Percentiles rank a stretch among this genome's conserved stretches.
Evolutionary conservation across 2,797 vertebrate genomes (phyloP).

Genomic region (Carcharodon carcharias): DNA sequence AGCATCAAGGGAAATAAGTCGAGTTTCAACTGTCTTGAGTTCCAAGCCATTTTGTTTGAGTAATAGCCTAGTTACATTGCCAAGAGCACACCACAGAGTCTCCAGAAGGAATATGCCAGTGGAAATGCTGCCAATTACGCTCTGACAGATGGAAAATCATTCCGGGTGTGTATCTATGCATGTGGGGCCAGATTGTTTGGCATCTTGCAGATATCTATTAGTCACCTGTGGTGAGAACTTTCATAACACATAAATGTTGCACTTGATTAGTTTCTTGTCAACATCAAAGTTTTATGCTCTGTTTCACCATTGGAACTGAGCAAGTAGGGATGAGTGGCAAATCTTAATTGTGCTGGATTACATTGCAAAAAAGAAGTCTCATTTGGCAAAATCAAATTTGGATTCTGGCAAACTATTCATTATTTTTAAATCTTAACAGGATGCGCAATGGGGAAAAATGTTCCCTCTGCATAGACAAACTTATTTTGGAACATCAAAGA

Average conservation of each 20-base stretch:
- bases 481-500: background rate
- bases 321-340: background rate
- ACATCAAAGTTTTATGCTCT: slow-evolving; percentile 14
- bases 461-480: background rate
- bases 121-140: slow-evolving; percentile 31
- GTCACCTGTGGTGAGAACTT: slow-evolving; percentile 32
- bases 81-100: slow-evolving; percentile 4
- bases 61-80: slow-evolving; percentile 9
- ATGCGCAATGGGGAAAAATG: background rate
- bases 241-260: slow-evolving; percentile 27
- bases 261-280: slow-evolving; percentile 27
- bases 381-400: slow-evolving; percentile 1
- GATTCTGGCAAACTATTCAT: background rate
- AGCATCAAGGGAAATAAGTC: background rate
- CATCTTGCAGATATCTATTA: slow-evolving; percentile 8
- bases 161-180: slow-evolving; percentile 14
- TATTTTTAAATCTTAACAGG: background rate
- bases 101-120: slow-evolving; percentile 33
- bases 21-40: background rate
- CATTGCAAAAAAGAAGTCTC: background rate
- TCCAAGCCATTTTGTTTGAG: slow-evolving; percentile 31
- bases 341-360: background rate
- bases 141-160: slow-evolving; percentile 34
- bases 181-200: slow-evolving; percentile 31
- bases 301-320: background rate